These are phyloP conservation scores for Apis laboriosa DNA, from an alignment of 1,140 invertebrate species.

Conservation along the genomic window DNA sequence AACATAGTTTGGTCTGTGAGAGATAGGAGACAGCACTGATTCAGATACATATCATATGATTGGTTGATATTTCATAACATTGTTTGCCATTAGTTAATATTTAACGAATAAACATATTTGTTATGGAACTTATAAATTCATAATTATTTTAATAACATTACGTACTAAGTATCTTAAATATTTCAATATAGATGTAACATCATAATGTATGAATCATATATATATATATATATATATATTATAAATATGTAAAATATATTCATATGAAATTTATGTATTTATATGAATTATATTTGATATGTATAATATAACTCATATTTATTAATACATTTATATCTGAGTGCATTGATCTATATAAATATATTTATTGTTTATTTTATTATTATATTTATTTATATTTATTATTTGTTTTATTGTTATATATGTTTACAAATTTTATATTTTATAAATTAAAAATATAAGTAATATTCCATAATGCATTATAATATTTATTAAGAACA, in stretches of 20 bases:
- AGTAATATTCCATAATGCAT: not conserved
- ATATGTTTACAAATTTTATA: too few relatives aligned
- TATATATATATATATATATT: not conserved
- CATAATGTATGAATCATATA: not conserved
- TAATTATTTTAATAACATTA: constrained; percentile 15
- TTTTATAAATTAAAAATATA: not conserved
- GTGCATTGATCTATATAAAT: not conserved
- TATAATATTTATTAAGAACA: not conserved
- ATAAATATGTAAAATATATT: not conserved
- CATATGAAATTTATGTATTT: not conserved
- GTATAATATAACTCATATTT: not conserved
- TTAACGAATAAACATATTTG: constrained; percentile 34
- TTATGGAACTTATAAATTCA: constrained; percentile 21
- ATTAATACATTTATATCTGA: not conserved
- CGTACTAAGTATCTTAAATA: not conserved
- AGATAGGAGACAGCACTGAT: constrained; percentile 28
- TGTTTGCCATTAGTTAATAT: constrained; percentile 3
- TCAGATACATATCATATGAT: constrained; percentile 24
- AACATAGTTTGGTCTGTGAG: constrained; percentile 21
- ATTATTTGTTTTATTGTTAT: not conserved
- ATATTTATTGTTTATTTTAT: not conserved
- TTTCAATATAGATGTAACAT: not conserved
- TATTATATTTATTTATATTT: too few relatives aligned
- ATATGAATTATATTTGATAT: not conserved
- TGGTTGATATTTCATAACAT: constrained; percentile 32